phyloP scores from a whole-genome alignment of 2,888 invertebrate species.

The Latheticus oryzae region DNA sequence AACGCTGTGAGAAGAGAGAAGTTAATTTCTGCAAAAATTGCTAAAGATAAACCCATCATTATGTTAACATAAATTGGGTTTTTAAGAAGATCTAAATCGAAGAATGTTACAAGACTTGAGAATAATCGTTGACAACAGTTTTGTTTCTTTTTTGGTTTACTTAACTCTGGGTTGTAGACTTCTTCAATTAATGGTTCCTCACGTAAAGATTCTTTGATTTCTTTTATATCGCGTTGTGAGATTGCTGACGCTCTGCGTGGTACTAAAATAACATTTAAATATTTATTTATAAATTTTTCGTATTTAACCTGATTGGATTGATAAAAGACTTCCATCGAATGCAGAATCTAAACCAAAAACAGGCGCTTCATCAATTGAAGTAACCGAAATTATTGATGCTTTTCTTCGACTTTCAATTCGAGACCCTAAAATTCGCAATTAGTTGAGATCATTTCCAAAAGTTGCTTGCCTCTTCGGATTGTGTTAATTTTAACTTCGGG shows the following conservation, averaged over 20 bases:
- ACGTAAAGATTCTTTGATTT: too few species aligned
- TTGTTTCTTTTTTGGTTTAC: constrained; percentile 37
- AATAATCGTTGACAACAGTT: constrained; percentile 44
- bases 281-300: constrained; percentile 12
- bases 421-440: neutral
- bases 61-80: constrained; percentile 78
- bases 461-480: constrained; percentile 6
- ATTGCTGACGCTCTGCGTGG: constrained; percentile 42
- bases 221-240: too few species aligned
- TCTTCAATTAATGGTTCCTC: too few species aligned
- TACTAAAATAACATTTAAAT: constrained; percentile 3
- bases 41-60: constrained; percentile 75
- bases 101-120: constrained; percentile 67
- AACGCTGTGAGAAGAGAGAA: constrained; percentile 76
- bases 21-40: constrained; percentile 77
- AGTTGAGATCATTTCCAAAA: too few species aligned
- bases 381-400: neutral
- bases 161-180: constrained; percentile 49
- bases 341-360: constrained; percentile 65
- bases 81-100: constrained; percentile 74
- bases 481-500: constrained; percentile 4
- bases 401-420: constrained; percentile 6
- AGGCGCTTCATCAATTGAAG: constrained; percentile 56
- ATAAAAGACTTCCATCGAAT: constrained; percentile 58
- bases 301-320: constrained; percentile 50